A percentile compares a stretch with the other conserved stretches of the same genome.
phyloP scores from a whole-genome alignment of 2,888 invertebrate genomes.

The Antheraea assamensis region DNA sequence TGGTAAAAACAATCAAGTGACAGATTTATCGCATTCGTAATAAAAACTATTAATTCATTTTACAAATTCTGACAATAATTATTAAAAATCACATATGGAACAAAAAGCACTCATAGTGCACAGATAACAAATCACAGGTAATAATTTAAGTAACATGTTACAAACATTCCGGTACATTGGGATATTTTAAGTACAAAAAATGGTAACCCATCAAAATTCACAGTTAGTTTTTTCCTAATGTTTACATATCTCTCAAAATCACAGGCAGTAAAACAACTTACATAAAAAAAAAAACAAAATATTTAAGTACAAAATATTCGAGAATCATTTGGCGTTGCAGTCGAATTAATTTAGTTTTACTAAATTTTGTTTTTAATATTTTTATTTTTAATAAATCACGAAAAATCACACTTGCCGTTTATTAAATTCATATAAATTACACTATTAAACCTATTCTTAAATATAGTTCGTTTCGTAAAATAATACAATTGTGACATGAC shows the following conservation, averaged over 20 bases:
- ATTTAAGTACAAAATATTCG: slow-evolving; percentile 29
- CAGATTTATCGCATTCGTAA: slow-evolving; percentile 53
- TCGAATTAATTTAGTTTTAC: slow-evolving; percentile 26
- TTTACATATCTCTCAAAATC: slow-evolving; percentile 1
- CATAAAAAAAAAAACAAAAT: slow-evolving; percentile 15
- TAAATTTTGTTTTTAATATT: slow-evolving; percentile 27
- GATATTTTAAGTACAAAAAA: slow-evolving; percentile 33
- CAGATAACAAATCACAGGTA: neutral
- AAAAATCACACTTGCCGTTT: slow-evolving; percentile 60
- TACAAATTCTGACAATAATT: neutral
- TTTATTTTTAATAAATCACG: slow-evolving; percentile 27
- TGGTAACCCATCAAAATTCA: slow-evolving; percentile 10
- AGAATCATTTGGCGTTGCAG: slow-evolving; percentile 41
- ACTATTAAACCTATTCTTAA: slow-evolving; percentile 58
- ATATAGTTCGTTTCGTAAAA: slow-evolving; percentile 44
- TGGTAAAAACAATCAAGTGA: slow-evolving; percentile 56
- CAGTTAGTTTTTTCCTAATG: neutral
- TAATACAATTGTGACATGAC: slow-evolving; percentile 47
- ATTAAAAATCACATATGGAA: neutral
- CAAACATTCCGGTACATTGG: neutral
- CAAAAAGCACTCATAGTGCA: slow-evolving; percentile 5
- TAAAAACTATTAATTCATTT: slow-evolving; percentile 36
- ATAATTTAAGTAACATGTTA: neutral
- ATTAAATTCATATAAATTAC: slow-evolving; percentile 46
- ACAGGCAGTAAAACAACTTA: neutral